Conservation (phyloP, 1,140 invertebrate genomes). For the Doryteuthis pealeii region DNA sequence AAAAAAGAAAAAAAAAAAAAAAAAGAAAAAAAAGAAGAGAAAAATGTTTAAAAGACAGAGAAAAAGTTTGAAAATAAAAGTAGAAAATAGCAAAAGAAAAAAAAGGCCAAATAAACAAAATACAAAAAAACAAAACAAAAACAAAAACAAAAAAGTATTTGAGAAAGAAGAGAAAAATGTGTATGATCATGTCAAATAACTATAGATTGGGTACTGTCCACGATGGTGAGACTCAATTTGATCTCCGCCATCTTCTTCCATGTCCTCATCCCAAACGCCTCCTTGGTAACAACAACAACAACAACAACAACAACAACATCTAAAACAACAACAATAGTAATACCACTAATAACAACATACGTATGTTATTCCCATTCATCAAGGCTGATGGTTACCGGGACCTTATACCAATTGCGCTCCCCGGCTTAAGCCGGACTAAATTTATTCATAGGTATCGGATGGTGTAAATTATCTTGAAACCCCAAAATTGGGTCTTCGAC, state of each 20-base stretch:
- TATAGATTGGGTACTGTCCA: no score
- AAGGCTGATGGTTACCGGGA: slow-evolving; percentile 11
- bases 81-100: not conserved
- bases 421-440: not conserved
- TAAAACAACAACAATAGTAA: not conserved
- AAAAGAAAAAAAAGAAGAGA: no score
- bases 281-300: not conserved
- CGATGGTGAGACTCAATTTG: no score
- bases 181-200: no score
- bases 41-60: no score
- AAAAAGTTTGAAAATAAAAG: not conserved
- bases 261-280: no score
- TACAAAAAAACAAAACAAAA: not conserved
- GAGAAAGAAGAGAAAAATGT: not conserved
- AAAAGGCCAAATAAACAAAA: not conserved
- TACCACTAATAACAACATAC: slow-evolving; percentile 16
- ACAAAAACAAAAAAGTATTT: slow-evolving; percentile 13
- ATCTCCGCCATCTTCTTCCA: no score
- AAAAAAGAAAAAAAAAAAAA: no score
- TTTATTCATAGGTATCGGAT: slow-evolving; percentile 4
- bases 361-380: slow-evolving; percentile 23
- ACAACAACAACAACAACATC: not conserved
- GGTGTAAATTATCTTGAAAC: slow-evolving; percentile 1
- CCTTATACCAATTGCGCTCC: not conserved
- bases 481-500: not conserved